Conservation (phyloP, 2,888 invertebrate species). For the Serripes groenlandicus region DNA sequence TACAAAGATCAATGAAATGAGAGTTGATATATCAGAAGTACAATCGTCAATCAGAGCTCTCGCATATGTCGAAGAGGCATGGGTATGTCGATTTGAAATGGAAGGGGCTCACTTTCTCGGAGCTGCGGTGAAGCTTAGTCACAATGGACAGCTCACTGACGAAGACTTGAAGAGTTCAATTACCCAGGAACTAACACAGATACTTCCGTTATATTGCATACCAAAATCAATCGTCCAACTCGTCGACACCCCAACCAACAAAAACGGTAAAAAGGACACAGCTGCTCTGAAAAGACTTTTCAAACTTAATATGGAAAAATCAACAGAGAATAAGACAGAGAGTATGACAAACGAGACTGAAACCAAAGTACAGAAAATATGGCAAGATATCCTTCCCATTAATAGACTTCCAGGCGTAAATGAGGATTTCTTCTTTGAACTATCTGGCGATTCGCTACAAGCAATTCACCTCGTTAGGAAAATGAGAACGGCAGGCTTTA, state of each 20-base stretch:
- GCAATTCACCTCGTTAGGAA: background rate
- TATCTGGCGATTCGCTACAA: background rate
- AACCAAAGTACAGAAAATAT: constrained; percentile 2
- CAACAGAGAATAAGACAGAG: background rate
- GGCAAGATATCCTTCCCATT: constrained; percentile 2
- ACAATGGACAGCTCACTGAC: background rate
- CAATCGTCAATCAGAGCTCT: background rate
- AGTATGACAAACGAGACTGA: background rate
- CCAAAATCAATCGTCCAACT: background rate
- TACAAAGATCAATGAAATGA: constrained; percentile 1
- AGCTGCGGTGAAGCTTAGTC: background rate
- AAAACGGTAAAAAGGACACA: background rate
- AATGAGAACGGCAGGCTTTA: background rate
- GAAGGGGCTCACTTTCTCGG: background rate
- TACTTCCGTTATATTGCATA: background rate
- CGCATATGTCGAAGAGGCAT: background rate
- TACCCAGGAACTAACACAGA: background rate
- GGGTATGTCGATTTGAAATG: background rate
- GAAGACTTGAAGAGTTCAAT: constrained; percentile 1
- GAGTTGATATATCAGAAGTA: constrained; percentile 4
- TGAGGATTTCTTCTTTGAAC: constrained; percentile 1
- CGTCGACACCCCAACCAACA: background rate
- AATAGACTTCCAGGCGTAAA: background rate
- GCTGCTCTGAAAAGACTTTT: background rate
- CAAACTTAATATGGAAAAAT: background rate